phyloP scores from a whole-genome alignment of 2,113 vertebrate species.

The Boulengeromyrus knoepffleri region DNA sequence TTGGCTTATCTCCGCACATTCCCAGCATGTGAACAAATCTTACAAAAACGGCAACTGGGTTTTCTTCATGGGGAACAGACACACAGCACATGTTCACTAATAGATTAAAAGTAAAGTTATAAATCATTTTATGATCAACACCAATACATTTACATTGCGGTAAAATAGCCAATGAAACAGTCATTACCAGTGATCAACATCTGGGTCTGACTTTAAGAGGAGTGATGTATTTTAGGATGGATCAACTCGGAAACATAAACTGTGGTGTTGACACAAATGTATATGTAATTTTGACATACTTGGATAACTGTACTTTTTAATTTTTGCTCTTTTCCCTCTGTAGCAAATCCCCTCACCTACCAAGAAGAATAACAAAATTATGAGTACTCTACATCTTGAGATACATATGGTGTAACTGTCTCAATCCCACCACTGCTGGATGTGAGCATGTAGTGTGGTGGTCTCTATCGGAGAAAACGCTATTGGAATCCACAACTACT shows the following conservation, averaged over 20 bases:
- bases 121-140: not conserved
- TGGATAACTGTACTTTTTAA: not conserved
- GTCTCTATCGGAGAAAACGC: not conserved
- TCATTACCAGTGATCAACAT: not conserved
- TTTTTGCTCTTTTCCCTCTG: not conserved
- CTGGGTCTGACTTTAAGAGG: not conserved
- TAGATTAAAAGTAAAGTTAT: not conserved
- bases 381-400: not conserved
- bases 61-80: not conserved
- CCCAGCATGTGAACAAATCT: not conserved
- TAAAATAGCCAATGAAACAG: not conserved
- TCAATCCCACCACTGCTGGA: too few relatives aligned
- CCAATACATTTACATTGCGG: not conserved
- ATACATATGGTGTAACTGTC: not conserved
- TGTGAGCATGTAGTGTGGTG: not conserved
- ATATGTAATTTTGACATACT: not conserved
- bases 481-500: not conserved
- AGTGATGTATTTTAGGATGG: not conserved
- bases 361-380: too few relatives aligned
- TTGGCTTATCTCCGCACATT: not conserved
- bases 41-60: not conserved
- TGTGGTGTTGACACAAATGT: too few relatives aligned
- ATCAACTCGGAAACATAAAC: not conserved
- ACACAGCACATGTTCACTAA: not conserved
- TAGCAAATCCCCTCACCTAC: not conserved